Evolutionary conservation across 2,888 invertebrate genomes (phyloP).

Genomic region (Norana najaformis): DNA sequence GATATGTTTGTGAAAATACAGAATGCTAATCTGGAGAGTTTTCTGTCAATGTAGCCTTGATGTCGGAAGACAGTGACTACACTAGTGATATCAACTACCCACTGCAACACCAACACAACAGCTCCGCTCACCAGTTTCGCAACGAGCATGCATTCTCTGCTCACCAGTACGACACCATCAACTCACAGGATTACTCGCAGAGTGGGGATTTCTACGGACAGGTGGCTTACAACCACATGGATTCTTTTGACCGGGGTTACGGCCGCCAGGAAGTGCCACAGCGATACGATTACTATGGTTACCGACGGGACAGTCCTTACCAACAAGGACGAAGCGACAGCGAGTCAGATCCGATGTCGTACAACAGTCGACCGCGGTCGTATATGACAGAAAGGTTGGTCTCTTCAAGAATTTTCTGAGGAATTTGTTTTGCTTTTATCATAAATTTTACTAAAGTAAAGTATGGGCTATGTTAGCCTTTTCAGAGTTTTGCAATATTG

Average conservation of each 20-base stretch:
- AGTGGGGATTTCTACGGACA: neutral
- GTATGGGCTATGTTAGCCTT: too few relatives aligned
- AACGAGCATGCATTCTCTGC: slow-evolving; percentile 46
- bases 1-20: neutral
- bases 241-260: slow-evolving; percentile 37
- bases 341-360: slow-evolving; percentile 71
- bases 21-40: neutral
- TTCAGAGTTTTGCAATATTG: too few relatives aligned
- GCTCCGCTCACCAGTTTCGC: slow-evolving; percentile 79
- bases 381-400: slow-evolving; percentile 52
- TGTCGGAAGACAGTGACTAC: slow-evolving; percentile 95
- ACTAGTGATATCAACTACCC: slow-evolving; percentile 95
- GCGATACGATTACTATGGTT: slow-evolving; percentile 10
- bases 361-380: slow-evolving; percentile 78
- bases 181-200: slow-evolving; percentile 27
- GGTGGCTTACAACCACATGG: slow-evolving; percentile 44
- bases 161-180: slow-evolving; percentile 29
- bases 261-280: neutral
- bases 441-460: too few relatives aligned
- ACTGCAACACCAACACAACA: slow-evolving; percentile 75
- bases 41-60: slow-evolving; percentile 65
- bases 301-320: slow-evolving; percentile 44
- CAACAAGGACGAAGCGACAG: slow-evolving; percentile 56
- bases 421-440: neutral
- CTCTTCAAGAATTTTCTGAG: neutral